Evolutionary conservation across 2,888 invertebrate species (phyloP).

Genomic region (Agonopterix subpropinquella): DNA sequence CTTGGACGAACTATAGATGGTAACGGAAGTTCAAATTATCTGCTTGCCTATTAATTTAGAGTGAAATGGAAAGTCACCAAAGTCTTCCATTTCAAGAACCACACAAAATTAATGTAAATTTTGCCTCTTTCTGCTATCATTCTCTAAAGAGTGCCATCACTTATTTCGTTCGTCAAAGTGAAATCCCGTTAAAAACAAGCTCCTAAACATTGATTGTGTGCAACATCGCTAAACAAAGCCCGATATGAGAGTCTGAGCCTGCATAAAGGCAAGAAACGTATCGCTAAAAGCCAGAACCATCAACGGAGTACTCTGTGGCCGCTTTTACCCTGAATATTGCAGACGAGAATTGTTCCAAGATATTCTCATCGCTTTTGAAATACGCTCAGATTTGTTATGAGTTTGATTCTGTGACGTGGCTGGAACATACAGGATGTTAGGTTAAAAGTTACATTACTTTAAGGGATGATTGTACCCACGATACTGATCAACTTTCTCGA

Average conservation of each 20-base stretch:
- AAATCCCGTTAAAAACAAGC: neutral
- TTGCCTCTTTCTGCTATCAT: too few relatives aligned
- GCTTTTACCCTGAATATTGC: constrained; percentile 32
- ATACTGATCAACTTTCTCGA: too few relatives aligned
- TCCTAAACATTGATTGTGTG: constrained; percentile 2
- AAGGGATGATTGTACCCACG: too few relatives aligned
- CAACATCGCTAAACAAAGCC: constrained; percentile 36
- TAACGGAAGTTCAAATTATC: neutral
- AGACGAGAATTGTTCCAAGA: constrained; percentile 14
- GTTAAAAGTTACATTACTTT: too few relatives aligned
- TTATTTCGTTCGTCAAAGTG: too few relatives aligned
- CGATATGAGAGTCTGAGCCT: constrained; percentile 21
- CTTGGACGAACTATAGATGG: too few relatives aligned
- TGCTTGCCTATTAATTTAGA: neutral
- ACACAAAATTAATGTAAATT: too few relatives aligned
- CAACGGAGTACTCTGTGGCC: constrained; percentile 27
- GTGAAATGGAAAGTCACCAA: neutral
- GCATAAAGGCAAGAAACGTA: constrained; percentile 28
- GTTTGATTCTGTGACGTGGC: too few relatives aligned
- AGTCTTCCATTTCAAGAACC: too few relatives aligned
- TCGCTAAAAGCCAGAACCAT: constrained; percentile 45
- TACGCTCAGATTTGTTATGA: too few relatives aligned
- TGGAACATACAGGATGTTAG: too few relatives aligned
- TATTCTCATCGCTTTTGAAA: constrained; percentile 1
- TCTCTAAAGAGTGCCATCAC: too few relatives aligned